Conservation (phyloP, 2,888 invertebrate species). For the Ophion slaviceki region DNA sequence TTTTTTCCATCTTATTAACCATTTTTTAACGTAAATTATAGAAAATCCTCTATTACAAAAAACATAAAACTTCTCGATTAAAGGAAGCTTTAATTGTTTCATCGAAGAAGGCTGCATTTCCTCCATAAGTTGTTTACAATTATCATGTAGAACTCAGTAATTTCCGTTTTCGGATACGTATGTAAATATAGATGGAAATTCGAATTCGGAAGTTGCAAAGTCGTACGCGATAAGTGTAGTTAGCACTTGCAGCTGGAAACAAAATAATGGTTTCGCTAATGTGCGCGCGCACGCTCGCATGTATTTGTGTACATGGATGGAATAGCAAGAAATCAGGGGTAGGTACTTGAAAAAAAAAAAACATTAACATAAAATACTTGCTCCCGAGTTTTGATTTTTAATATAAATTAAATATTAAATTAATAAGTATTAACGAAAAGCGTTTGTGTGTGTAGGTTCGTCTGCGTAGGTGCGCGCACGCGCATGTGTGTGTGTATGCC, state of each 20-base stretch:
- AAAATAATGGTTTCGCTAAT: background rate
- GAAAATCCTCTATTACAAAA: background rate
- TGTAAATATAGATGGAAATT: background rate
- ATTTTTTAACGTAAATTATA: background rate
- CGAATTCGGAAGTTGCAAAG: background rate
- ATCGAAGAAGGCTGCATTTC: background rate
- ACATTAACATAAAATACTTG: slow-evolving; percentile 63
- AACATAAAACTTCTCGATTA: slow-evolving; percentile 31
- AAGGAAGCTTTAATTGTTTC: background rate
- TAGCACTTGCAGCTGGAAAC: background rate
- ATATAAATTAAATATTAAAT: slow-evolving; percentile 78
- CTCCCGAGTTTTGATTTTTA: slow-evolving; percentile 73
- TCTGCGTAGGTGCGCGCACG: slow-evolving; percentile 42
- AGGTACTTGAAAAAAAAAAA: slow-evolving; percentile 26
- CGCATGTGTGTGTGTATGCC: slow-evolving; percentile 16
- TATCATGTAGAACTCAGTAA: background rate
- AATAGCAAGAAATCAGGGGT: slow-evolving; percentile 57
- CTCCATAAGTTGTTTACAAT: background rate
- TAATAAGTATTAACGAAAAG: slow-evolving; percentile 68
- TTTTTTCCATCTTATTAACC: background rate
- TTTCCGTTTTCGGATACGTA: background rate
- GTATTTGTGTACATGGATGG: slow-evolving; percentile 43
- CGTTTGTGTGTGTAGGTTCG: slow-evolving; percentile 14
- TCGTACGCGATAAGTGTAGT: background rate
- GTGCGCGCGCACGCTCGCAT: background rate